phyloP scores from a whole-genome alignment of 2,797 vertebrate species.

The Hemibagrus guttatus region DNA sequence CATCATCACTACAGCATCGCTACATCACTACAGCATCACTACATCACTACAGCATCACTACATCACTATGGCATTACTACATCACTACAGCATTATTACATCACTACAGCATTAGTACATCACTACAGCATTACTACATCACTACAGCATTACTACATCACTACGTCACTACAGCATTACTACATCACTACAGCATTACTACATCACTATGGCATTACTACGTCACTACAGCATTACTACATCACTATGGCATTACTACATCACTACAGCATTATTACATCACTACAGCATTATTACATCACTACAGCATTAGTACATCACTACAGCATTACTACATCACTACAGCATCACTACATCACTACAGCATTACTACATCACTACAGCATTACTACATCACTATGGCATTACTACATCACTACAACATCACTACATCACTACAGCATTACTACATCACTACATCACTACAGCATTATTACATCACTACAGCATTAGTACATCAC shows the following conservation, averaged over 20 bases:
- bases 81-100: neutral
- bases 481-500: neutral
- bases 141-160: too few relatives aligned
- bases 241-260: neutral
- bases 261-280: neutral
- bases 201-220: neutral
- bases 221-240: neutral
- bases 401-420: neutral
- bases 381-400: neutral
- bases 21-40: neutral
- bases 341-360: neutral
- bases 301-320: neutral
- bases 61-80: too few relatives aligned
- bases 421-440: neutral
- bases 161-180: neutral
- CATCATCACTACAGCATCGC: neutral
- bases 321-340: neutral
- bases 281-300: neutral
- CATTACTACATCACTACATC: neutral
- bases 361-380: neutral
- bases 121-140: too few relatives aligned
- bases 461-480: neutral
- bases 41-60: neutral
- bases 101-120: too few relatives aligned
- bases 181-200: neutral